These are phyloP conservation scores for Anthoptus insignis DNA, from an alignment of 2,888 invertebrate species.

Conservation along the genomic window DNA sequence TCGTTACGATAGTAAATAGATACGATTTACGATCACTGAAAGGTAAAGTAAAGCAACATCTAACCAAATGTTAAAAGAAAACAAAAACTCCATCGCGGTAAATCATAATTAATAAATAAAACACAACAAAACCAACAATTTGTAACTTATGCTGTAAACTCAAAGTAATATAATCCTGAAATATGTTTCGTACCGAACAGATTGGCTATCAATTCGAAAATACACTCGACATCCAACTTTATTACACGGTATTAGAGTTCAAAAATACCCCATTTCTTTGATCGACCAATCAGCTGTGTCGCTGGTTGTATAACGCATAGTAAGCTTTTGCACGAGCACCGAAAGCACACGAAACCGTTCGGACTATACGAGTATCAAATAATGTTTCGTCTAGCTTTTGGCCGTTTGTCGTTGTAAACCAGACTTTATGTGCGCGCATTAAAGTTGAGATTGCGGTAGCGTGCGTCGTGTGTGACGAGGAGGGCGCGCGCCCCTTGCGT, in stretches of 20 bases:
- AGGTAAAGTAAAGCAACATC: too few species aligned
- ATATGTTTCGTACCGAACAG: slow-evolving; percentile 9
- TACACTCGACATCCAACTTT: slow-evolving; percentile 11
- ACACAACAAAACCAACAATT: background rate
- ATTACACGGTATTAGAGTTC: slow-evolving; percentile 8
- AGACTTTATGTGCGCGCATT: background rate
- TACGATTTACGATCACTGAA: too few species aligned
- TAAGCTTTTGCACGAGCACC: slow-evolving; percentile 16
- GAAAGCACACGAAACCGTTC: slow-evolving; percentile 28
- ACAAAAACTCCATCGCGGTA: too few species aligned
- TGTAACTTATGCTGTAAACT: slow-evolving; percentile 8
- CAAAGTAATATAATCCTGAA: slow-evolving; percentile 14
- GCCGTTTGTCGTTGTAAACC: slow-evolving; percentile 4
- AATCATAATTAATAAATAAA: background rate
- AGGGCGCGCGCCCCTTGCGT: slow-evolving; percentile 34
- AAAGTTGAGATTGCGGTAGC: slow-evolving; percentile 19
- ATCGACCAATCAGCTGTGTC: slow-evolving; percentile 38
- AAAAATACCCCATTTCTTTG: slow-evolving; percentile 33
- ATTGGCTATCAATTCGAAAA: slow-evolving; percentile 1
- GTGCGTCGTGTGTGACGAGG: slow-evolving; percentile 15
- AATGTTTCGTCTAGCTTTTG: slow-evolving; percentile 20
- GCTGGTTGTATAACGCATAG: slow-evolving; percentile 32
- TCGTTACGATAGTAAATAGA: too few species aligned
- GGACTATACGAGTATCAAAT: slow-evolving; percentile 12
- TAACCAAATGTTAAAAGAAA: too few species aligned